phyloP scores from a whole-genome alignment of 1,140 invertebrate species.

The Vanessa atalanta region DNA sequence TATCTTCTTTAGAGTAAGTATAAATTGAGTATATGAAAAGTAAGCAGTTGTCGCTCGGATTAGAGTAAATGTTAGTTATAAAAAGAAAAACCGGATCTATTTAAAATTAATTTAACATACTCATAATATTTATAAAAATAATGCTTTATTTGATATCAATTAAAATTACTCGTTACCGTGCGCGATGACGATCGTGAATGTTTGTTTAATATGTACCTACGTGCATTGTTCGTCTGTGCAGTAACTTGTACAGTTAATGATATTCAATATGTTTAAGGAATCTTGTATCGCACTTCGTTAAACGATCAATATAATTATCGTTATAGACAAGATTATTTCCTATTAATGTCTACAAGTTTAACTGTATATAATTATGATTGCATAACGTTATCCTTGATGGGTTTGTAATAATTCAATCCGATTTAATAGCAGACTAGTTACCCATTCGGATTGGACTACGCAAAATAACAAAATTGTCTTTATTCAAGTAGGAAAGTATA shows the following conservation, averaged over 20 bases:
- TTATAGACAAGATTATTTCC: slow-evolving; percentile 5
- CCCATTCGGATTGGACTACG: no score
- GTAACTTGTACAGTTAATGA: not conserved
- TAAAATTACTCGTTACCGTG: not conserved
- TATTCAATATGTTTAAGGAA: slow-evolving; percentile 4
- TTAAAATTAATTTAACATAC: no score
- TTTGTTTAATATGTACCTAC: not conserved
- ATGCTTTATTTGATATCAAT: not conserved
- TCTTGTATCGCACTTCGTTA: slow-evolving; percentile 5
- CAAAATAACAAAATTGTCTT: no score
- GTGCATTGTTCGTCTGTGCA: not conserved
- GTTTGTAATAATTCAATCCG: not conserved
- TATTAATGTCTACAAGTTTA: not conserved
- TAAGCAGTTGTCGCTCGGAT: no score
- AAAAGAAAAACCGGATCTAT: no score
- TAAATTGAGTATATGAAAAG: no score
- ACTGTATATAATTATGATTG: not conserved
- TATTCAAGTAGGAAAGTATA: no score
- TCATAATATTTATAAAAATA: not conserved
- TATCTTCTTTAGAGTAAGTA: no score
- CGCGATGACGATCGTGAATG: not conserved
- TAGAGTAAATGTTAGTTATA: no score
- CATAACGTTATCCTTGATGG: not conserved
- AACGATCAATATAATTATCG: slow-evolving; percentile 8
- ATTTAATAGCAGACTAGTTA: not conserved